A percentile compares a stretch with the other conserved stretches of the same genome.
phyloP scores from a whole-genome alignment of 2,113 vertebrate species.

The Manacus vitellinus region DNA sequence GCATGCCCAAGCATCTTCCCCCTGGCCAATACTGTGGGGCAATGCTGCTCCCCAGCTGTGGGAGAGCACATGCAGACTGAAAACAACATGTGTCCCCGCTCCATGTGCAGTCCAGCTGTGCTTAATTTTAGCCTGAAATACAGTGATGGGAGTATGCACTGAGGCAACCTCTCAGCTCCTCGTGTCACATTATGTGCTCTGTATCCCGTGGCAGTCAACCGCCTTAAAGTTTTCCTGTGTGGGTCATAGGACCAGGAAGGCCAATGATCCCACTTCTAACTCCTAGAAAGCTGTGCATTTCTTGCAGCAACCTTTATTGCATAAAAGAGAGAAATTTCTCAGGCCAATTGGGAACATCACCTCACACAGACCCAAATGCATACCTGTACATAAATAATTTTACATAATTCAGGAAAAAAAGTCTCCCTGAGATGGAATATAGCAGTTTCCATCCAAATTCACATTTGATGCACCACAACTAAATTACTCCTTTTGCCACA shows the following conservation, averaged over 20 bases:
- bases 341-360: neutral
- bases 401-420: neutral
- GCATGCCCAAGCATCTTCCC: neutral
- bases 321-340: neutral
- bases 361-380: neutral
- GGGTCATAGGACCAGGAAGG: neutral
- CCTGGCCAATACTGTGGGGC: fast-evolving
- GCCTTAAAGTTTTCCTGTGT: neutral
- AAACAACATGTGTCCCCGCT: neutral
- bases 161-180: neutral
- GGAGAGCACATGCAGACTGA: neutral
- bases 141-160: neutral
- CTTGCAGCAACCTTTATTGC: neutral
- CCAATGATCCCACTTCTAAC: neutral
- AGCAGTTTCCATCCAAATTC: neutral
- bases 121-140: neutral
- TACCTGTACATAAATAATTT: neutral
- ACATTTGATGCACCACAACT: neutral
- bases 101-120: neutral
- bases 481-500: neutral
- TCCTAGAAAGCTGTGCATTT: neutral
- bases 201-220: fast-evolving
- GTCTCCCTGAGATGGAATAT: neutral
- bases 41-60: neutral
- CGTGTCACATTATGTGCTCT: fast-evolving